Conservation (phyloP, 2,113 vertebrate species). For the Entosphenus tridentatus region DNA sequence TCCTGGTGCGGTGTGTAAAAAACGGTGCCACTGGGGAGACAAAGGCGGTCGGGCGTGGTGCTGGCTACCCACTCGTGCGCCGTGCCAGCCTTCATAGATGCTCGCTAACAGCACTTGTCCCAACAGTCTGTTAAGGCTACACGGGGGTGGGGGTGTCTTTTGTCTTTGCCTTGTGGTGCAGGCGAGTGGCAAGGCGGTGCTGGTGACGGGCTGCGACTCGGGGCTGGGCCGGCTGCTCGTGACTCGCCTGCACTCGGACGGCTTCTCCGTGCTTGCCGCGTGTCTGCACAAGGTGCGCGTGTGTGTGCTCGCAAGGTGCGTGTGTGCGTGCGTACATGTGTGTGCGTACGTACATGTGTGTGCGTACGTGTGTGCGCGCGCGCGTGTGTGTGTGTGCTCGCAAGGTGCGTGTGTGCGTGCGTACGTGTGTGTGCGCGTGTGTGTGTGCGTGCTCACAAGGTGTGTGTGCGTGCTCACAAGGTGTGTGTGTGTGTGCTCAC, state of each 20-base stretch:
- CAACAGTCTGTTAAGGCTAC: no score
- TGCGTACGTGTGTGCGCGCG: neutral
- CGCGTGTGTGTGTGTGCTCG: constrained; percentile 16
- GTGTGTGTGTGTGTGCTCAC: no score
- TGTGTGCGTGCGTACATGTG: neutral
- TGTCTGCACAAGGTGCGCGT: constrained; percentile 37
- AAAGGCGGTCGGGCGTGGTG: no score
- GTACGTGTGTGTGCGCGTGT: neutral
- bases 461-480: no score
- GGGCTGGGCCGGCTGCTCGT: constrained; percentile 47
- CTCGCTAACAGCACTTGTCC: no score
- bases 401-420: constrained; percentile 20
- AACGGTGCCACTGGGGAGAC: no score
- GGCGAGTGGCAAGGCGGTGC: constrained; percentile 26
- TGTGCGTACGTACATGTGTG: neutral
- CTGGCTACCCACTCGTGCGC: no score
- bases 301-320: neutral
- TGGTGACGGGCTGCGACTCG: constrained; percentile 52
- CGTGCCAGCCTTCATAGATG: no score
- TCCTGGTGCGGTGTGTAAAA: no score
- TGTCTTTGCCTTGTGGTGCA: no score
- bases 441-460: neutral
- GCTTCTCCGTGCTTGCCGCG: constrained; percentile 50
- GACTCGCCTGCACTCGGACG: constrained; percentile 31
- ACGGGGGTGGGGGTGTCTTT: no score